A percentile compares a stretch with the other conserved stretches of the same genome.
These are phyloP conservation scores for Hydrolagus affinis DNA, from an alignment of 2,113 vertebrate genomes.

Conservation along the genomic window DNA sequence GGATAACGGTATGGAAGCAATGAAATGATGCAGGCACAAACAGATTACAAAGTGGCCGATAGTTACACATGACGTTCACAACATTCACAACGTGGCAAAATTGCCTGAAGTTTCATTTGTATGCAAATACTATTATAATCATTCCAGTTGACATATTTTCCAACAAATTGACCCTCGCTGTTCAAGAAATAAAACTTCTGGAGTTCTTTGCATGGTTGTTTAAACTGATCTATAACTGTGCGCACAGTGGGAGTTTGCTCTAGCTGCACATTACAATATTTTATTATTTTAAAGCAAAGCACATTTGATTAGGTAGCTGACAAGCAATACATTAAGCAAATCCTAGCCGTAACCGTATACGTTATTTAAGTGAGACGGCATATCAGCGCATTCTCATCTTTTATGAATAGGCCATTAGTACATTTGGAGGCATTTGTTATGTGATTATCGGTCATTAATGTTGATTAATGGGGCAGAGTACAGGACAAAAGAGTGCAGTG, in stretches of 20 bases:
- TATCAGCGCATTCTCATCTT: not conserved
- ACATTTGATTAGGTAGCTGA: not conserved
- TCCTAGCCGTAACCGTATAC: not conserved
- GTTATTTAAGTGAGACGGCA: slow-evolving; percentile 19
- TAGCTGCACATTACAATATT: not conserved
- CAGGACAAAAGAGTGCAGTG: slow-evolving; percentile 1
- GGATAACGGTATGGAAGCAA: too few species aligned
- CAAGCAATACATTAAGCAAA: not conserved
- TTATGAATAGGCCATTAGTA: slow-evolving; percentile 27
- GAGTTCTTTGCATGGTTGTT: too few species aligned
- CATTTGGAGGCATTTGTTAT: slow-evolving; percentile 9
- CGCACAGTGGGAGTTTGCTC: not conserved
- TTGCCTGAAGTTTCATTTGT: too few species aligned
- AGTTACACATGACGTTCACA: too few species aligned
- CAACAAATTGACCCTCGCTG: too few species aligned
- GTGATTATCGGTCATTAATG: slow-evolving; percentile 20
- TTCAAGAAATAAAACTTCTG: too few species aligned
- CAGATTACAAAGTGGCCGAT: too few species aligned
- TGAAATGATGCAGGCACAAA: too few species aligned
- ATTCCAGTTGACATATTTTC: too few species aligned
- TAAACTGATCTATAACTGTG: not conserved
- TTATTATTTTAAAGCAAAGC: too few species aligned
- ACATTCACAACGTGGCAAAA: too few species aligned
- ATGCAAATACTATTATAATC: too few species aligned
- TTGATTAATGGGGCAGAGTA: slow-evolving; percentile 22